Conservation (phyloP, 2,113 vertebrate genomes). For the Cynocephalus volans region DNA sequence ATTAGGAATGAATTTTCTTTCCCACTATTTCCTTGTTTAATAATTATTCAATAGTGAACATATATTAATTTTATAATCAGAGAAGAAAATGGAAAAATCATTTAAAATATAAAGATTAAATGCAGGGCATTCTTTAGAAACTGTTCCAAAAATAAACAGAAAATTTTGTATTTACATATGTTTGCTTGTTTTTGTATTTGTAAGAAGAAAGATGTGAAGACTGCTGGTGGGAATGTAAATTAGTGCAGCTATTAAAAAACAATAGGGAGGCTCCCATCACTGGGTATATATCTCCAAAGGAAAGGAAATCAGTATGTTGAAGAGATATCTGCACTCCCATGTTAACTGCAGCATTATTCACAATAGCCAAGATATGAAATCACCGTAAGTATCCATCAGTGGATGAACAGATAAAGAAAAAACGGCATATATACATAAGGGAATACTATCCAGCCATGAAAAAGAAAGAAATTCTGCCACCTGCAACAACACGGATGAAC, state of each 20-base stretch:
- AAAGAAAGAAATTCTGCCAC: neutral
- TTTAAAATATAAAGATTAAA: slow-evolving; percentile 43
- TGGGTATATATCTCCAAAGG: neutral
- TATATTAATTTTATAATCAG: slow-evolving; percentile 49
- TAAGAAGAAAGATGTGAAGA: slow-evolving; percentile 29
- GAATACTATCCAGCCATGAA: neutral
- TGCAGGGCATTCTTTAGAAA: slow-evolving; percentile 25
- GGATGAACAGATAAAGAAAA: neutral
- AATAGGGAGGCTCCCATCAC: neutral
- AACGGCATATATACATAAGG: neutral
- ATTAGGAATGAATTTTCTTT: slow-evolving; percentile 44
- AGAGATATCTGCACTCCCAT: neutral
- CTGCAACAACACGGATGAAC: neutral
- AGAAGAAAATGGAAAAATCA: slow-evolving; percentile 36
- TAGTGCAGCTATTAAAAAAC: neutral
- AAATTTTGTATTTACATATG: neutral
- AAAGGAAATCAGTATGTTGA: neutral
- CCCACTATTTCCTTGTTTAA: neutral
- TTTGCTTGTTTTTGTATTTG: slow-evolving; percentile 29
- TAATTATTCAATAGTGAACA: slow-evolving; percentile 58
- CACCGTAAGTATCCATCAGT: neutral
- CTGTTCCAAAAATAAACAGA: slow-evolving; percentile 19
- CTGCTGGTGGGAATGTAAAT: neutral
- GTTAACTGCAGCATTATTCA: neutral
- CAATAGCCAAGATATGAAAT: neutral